A percentile compares a stretch with the other conserved stretches of the same genome.
Evolutionary conservation across 2,888 invertebrate species (phyloP).

Genomic region (Melipona bicolor): DNA sequence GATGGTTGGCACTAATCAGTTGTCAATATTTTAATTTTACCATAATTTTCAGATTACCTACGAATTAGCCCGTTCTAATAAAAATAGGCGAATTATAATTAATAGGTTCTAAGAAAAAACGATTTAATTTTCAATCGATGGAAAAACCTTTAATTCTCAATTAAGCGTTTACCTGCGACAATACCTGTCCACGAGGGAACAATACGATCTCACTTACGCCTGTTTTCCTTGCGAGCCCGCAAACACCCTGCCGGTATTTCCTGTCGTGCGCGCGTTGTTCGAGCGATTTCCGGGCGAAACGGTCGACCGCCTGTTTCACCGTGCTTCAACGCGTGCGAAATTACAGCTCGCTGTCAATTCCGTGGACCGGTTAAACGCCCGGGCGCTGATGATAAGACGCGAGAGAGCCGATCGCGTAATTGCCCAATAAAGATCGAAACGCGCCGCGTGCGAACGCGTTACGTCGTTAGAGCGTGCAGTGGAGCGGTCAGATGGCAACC

Average conservation of each 20-base stretch:
- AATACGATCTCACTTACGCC: slow-evolving; percentile 32
- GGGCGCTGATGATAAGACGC: slow-evolving; percentile 37
- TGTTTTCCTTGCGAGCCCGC: slow-evolving; percentile 49
- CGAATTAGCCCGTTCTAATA: too few relatives aligned
- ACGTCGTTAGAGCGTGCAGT: background rate
- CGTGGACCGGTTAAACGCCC: slow-evolving; percentile 31
- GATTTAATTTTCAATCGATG: too few relatives aligned
- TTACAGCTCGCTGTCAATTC: slow-evolving; percentile 64
- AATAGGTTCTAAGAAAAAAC: too few relatives aligned
- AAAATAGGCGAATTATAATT: too few relatives aligned
- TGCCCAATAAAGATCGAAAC: slow-evolving; percentile 37
- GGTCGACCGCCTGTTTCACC: slow-evolving; percentile 6
- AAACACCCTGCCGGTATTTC: background rate
- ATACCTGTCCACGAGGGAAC: slow-evolving; percentile 44
- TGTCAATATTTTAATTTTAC: too few relatives aligned
- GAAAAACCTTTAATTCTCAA: too few relatives aligned
- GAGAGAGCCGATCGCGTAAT: slow-evolving; percentile 14
- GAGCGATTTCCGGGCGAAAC: slow-evolving; percentile 21
- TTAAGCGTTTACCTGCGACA: slow-evolving; percentile 70
- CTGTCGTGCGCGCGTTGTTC: slow-evolving; percentile 11
- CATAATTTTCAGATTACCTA: too few relatives aligned
- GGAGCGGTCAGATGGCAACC: background rate
- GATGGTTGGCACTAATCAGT: too few relatives aligned
- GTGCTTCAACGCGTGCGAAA: slow-evolving; percentile 50
- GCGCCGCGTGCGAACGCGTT: background rate